Conservation (phyloP, 2,113 vertebrate genomes). For the Coryphaenoides rupestris region DNA sequence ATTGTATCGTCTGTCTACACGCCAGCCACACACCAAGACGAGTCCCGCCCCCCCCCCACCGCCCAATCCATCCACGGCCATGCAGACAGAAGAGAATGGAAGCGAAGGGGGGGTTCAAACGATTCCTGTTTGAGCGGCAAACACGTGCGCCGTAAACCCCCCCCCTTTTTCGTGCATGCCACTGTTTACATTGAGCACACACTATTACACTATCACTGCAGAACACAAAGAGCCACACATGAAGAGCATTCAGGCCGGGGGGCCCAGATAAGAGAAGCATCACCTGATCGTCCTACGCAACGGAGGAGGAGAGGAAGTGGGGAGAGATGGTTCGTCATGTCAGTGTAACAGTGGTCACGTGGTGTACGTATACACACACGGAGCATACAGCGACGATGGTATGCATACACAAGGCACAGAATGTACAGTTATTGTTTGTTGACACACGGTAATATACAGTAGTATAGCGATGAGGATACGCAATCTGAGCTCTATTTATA, state of each 20-base stretch:
- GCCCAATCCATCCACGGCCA: too few species aligned
- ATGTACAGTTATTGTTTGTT: too few species aligned
- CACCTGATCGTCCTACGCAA: constrained; percentile 93
- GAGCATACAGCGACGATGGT: not conserved
- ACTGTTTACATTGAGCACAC: constrained; percentile 56
- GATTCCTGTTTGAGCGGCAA: constrained; percentile 60
- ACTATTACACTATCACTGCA: constrained; percentile 2
- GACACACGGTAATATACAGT: too few species aligned
- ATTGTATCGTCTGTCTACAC: not conserved
- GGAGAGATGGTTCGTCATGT: constrained; percentile 49
- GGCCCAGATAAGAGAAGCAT: constrained; percentile 64
- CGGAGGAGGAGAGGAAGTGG: constrained; percentile 61
- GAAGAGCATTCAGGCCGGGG: constrained; percentile 29
- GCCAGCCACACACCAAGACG: not conserved
- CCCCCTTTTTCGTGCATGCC: constrained; percentile 28
- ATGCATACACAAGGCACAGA: too few species aligned
- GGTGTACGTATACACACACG: too few species aligned
- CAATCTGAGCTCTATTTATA: too few species aligned
- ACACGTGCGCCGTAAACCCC: constrained; percentile 60
- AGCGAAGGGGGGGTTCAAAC: constrained; percentile 4
- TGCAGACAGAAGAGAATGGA: constrained; percentile 32
- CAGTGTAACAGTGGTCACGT: too few species aligned
- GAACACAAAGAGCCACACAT: constrained; percentile 19
- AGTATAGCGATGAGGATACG: too few species aligned
- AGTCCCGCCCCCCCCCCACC: constrained; percentile 1